These are phyloP conservation scores for Drosophila nigrodunni DNA, from an alignment of 1,140 invertebrate genomes.

Conservation along the genomic window DNA sequence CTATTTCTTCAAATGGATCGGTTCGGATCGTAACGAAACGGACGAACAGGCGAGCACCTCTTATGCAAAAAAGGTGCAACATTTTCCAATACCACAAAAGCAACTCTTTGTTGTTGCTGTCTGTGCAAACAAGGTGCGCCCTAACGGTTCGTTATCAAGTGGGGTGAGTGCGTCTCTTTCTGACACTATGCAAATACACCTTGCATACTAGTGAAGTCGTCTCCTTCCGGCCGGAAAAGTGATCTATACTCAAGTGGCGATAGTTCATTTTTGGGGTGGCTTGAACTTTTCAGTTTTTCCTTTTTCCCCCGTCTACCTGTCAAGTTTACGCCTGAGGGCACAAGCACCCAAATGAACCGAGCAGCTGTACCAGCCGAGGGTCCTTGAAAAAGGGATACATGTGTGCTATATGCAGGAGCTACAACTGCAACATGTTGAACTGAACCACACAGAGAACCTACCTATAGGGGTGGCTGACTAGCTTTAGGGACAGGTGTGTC, in stretches of 20 bases:
- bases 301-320: conserved; percentile 57
- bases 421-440: conserved; percentile 53
- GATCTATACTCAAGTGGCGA: conserved; percentile 59
- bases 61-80: conserved; percentile 81
- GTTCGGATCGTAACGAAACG: conserved; percentile 26
- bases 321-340: conserved; percentile 77
- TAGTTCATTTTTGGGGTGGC: conserved; percentile 37
- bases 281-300: conserved; percentile 54
- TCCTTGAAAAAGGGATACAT: conserved; percentile 68
- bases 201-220: conserved; percentile 52
- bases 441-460: conserved; percentile 6
- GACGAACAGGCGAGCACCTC: conserved; percentile 58
- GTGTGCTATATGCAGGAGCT: conserved; percentile 35
- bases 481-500: conserved; percentile 63
- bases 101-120: conserved; percentile 78
- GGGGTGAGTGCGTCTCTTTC: conserved; percentile 35
- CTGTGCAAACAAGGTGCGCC: conserved; percentile 45
- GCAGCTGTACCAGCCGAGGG: conserved; percentile 56
- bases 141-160: conserved; percentile 63
- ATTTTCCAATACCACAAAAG: conserved; percentile 70
- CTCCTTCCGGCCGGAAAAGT: conserved; percentile 72
- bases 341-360: conserved; percentile 46
- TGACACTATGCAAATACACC: conserved; percentile 77
- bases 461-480: conserved; percentile 58
- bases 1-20: conserved; percentile 31